Evolutionary conservation across 2,797 vertebrate species (phyloP), one percentile per base, ranked within the genome.

Genomic region (Sebastes vulpes): DNA sequence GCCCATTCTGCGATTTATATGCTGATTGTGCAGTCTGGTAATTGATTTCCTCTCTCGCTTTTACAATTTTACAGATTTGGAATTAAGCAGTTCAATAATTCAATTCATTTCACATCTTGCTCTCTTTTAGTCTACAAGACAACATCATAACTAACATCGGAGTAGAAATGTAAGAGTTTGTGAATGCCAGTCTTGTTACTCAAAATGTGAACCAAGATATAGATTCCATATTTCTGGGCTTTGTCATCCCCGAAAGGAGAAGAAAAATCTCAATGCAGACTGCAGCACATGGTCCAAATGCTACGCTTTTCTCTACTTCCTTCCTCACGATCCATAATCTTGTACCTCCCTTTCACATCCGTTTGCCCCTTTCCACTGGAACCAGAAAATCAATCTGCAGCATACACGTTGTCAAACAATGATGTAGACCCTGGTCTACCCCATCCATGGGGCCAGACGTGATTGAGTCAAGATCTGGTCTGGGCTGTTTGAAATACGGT

Each of bases 401-500:
- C 69, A 67, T 81, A 81, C 72, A 90, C 73, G 32, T 79, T 92
- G 90, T 92, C 87, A 91, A 93, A 91, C 89, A 92, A 84, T 84
- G 88, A 91, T 84, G 83, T 90, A 85, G 86, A 88, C 82, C 77
- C 79, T 20, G 65, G 67, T 89, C 89, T 85, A 82, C 82, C 80
- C 88, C 77, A 85, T 90, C 68, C 84, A 73, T 61, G 85, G 76
- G 86, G 84, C 89, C 91, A 79, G 79, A 77, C 56, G 1, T 90
- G 88, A 93, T 92, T 95, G 84, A 91, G 84, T 94, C 89, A 92
- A 93, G 90, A 93, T 92, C 86, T 91, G 84, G 86, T 91, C 79
- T 87, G 76, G 75, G 63, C 78, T 85, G 83, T 91, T 88, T 90
- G 80, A 89, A 95, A 92, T 93, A 89, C 84, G 72, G 78, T 94